phyloP scores from a whole-genome alignment of 2,888 invertebrate genomes.

The Sminthurides aquaticus region DNA sequence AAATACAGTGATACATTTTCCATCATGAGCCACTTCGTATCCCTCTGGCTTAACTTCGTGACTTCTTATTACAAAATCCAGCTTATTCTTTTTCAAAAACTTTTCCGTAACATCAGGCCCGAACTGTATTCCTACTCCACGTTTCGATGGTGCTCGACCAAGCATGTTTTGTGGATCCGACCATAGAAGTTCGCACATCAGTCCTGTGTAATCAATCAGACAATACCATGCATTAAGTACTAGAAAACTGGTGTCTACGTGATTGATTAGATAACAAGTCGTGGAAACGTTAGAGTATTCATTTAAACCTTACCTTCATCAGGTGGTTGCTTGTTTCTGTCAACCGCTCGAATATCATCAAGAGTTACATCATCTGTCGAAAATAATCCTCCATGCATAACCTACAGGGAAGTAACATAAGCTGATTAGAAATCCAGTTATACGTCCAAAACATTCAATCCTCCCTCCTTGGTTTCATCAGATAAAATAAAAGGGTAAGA shows the following conservation, averaged over 20 bases:
- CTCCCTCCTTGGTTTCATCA: background rate
- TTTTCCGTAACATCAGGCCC: slow-evolving; percentile 90
- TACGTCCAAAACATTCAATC: too few relatives aligned
- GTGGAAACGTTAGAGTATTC: background rate
- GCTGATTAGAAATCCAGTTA: too few relatives aligned
- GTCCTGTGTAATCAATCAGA: slow-evolving; percentile 49
- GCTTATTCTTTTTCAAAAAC: slow-evolving; percentile 74
- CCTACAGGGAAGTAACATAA: slow-evolving; percentile 51
- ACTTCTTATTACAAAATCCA: slow-evolving; percentile 90
- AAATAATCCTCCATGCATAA: slow-evolving; percentile 98
- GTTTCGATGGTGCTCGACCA: slow-evolving; percentile 86
- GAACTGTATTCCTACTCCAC: slow-evolving; percentile 97
- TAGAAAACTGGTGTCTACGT: background rate
- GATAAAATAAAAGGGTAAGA: background rate
- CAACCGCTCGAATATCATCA: slow-evolving; percentile 78
- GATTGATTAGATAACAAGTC: background rate
- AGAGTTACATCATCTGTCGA: slow-evolving; percentile 87
- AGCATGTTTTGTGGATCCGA: slow-evolving; percentile 89
- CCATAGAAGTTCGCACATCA: slow-evolving; percentile 98
- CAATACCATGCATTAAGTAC: background rate
- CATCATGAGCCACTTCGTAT: slow-evolving; percentile 89
- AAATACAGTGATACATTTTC: slow-evolving; percentile 96
- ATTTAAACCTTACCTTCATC: slow-evolving; percentile 62
- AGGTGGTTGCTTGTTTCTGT: slow-evolving; percentile 93
- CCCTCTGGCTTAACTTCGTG: slow-evolving; percentile 97